Evolutionary conservation across 2,797 vertebrate genomes (phyloP).

Genomic region (Coluber constrictor): DNA sequence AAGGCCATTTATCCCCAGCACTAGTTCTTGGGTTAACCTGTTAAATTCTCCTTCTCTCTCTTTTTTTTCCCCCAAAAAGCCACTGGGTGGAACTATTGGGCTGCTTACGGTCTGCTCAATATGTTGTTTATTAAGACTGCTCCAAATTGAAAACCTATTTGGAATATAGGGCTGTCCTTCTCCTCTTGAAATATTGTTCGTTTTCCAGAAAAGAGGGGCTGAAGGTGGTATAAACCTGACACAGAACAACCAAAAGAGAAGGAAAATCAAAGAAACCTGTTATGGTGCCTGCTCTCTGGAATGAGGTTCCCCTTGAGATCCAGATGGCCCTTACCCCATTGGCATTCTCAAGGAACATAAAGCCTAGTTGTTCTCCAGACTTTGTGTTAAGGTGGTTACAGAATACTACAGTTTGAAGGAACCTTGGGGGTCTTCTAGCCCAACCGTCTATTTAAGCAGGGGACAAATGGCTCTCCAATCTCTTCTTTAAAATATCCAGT

Average conservation of each 20-base stretch:
- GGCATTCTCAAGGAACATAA: background rate
- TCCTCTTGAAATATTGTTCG: background rate
- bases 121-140: background rate
- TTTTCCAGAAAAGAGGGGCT: background rate
- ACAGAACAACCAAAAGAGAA: background rate
- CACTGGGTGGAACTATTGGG: conserved; percentile 65
- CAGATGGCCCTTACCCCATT: background rate
- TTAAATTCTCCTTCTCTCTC: background rate
- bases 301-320: background rate
- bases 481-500: too few relatives aligned
- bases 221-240: background rate
- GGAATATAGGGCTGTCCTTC: background rate
- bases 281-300: background rate
- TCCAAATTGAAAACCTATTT: background rate
- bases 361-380: background rate
- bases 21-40: background rate
- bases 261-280: background rate
- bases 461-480: too few relatives aligned
- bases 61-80: background rate
- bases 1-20: background rate
- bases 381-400: background rate
- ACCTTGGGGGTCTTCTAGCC: background rate
- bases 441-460: too few relatives aligned
- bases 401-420: background rate
- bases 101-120: conserved; percentile 18